Conservation (phyloP, 2,113 vertebrate genomes). For the Phalacrocorax carbo region DNA sequence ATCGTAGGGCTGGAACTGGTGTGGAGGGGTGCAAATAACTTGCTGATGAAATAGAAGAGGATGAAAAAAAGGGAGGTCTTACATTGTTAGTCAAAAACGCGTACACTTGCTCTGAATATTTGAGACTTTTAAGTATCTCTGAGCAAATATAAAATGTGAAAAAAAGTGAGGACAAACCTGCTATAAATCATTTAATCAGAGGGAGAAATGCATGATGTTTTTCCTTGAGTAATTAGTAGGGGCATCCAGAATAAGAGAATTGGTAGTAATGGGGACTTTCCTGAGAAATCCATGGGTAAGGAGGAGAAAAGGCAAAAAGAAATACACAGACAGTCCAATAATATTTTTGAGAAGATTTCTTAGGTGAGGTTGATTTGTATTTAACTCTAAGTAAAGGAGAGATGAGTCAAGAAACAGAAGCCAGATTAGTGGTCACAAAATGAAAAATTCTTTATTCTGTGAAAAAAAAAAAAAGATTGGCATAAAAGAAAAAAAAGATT, state of each 20-base stretch:
- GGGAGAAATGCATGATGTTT: neutral
- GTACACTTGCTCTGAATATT: neutral
- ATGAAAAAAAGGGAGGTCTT: neutral
- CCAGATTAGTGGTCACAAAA: neutral
- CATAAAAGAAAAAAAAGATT: neutral
- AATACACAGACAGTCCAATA: neutral
- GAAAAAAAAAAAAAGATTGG: neutral
- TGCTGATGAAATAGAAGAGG: neutral
- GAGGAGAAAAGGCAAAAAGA: neutral
- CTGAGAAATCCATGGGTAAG: accelerated
- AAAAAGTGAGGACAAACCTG: neutral
- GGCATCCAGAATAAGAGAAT: neutral
- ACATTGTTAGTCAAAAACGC: neutral
- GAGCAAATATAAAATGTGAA: neutral
- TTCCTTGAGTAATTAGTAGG: neutral
- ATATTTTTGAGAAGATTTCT: neutral
- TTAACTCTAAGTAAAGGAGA: neutral
- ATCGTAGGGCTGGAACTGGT: neutral
- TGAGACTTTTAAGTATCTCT: neutral
- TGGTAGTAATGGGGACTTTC: neutral
- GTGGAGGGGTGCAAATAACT: neutral
- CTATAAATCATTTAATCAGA: neutral
- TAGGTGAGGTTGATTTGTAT: neutral
- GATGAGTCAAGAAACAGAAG: neutral
- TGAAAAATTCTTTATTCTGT: neutral